Conservation (phyloP, 2,113 vertebrate species). For the Clarias macrocephalus region DNA sequence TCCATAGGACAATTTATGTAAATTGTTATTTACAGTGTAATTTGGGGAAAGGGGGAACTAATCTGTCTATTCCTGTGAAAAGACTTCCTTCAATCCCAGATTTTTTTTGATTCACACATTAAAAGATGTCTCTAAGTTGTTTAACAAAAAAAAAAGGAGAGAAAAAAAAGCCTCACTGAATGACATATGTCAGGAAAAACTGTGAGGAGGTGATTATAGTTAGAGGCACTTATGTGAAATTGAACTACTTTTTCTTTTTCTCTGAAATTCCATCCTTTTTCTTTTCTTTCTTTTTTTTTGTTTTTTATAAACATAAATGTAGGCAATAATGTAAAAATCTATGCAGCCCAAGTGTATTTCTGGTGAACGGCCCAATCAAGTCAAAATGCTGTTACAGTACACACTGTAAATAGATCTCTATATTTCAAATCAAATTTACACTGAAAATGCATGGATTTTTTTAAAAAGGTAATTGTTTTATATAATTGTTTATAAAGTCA, state of each 20-base stretch:
- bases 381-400: slow-evolving; percentile 90
- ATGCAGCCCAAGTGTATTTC: slow-evolving; percentile 96
- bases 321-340: slow-evolving; percentile 98
- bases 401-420: slow-evolving; percentile 93
- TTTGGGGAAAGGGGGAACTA: slow-evolving; percentile 59
- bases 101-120: slow-evolving; percentile 57
- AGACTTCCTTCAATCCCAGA: slow-evolving; percentile 64
- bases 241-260: slow-evolving; percentile 64
- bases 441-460: slow-evolving; percentile 82
- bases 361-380: slow-evolving; percentile 83
- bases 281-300: slow-evolving; percentile 58
- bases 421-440: slow-evolving; percentile 97
- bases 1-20: slow-evolving; percentile 74
- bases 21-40: slow-evolving; percentile 81
- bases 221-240: slow-evolving; percentile 70
- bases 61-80: slow-evolving; percentile 69
- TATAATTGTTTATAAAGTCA: slow-evolving; percentile 83
- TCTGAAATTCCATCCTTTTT: slow-evolving; percentile 76
- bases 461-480: slow-evolving; percentile 78
- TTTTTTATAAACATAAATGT: slow-evolving; percentile 66
- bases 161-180: slow-evolving; percentile 52
- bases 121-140: slow-evolving; percentile 60
- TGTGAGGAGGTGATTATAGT: slow-evolving; percentile 64
- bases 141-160: slow-evolving; percentile 47
- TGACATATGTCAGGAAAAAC: slow-evolving; percentile 58